Evolutionary conservation across 2,113 vertebrate species (phyloP).

Genomic region (Caranx ignobilis): DNA sequence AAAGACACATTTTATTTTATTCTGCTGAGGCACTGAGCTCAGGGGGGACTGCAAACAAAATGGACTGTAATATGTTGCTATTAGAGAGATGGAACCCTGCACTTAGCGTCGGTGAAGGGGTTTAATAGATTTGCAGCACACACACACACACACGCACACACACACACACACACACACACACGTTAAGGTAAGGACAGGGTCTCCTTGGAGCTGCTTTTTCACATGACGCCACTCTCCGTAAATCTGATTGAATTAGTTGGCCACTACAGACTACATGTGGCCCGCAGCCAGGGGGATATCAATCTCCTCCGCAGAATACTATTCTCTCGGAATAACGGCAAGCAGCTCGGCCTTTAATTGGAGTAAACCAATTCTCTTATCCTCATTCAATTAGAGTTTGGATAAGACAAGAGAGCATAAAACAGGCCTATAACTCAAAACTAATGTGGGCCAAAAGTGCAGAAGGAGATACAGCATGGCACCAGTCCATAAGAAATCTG

Average conservation of each 20-base stretch:
- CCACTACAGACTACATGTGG: slow-evolving; percentile 70
- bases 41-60: slow-evolving; percentile 57
- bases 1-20: slow-evolving; percentile 46
- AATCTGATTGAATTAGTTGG: slow-evolving; percentile 80
- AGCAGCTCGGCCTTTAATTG: slow-evolving; percentile 73
- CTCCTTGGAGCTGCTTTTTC: slow-evolving; percentile 79
- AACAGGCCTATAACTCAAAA: slow-evolving; percentile 53
- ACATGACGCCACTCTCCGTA: slow-evolving; percentile 79
- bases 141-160: slow-evolving; percentile 33
- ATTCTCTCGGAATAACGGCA: slow-evolving; percentile 72
- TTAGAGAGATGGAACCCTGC: slow-evolving; percentile 76
- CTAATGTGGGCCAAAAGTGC: slow-evolving; percentile 62
- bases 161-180: slow-evolving; percentile 45
- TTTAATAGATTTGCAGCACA: slow-evolving; percentile 66
- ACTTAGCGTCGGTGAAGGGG: slow-evolving; percentile 67
- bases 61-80: slow-evolving; percentile 67
- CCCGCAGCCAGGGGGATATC: slow-evolving; percentile 74
- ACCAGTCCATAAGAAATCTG: neutral
- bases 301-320: slow-evolving; percentile 73
- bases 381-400: slow-evolving; percentile 80
- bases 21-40: slow-evolving; percentile 28
- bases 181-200: slow-evolving; percentile 65
- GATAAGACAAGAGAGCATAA: slow-evolving; percentile 59
- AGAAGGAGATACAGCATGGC: slow-evolving; percentile 21
- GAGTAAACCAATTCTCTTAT: slow-evolving; percentile 77